Base-by-base conservation (phyloP, 2,113 vertebrate genomes). In the Jacana jacana region DNA sequence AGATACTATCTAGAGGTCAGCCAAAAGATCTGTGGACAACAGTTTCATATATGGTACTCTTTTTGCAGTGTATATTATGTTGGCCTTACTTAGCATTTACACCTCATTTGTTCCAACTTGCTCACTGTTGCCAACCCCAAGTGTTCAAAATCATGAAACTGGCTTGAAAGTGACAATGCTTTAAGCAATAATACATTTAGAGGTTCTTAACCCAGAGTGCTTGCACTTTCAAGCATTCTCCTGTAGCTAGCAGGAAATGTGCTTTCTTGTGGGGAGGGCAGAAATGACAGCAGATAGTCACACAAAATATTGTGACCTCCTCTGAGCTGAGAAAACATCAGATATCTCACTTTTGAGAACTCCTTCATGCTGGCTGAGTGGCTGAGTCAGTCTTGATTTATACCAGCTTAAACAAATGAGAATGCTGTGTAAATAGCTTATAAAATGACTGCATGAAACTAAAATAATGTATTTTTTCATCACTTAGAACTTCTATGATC, bases 1-100 rank as follows among this genome's bases (percentile, higher is more conserved):
- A 95, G 82, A 91, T 54, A 65, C 61, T 76, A 57, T 24, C 63
- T 46, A 89, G 91, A 89, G 72, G 80, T 75, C 96, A 93, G 88
- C 69, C 95, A 94, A 61, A 11, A 64, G 66, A 88, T 39, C 63
- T 35, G 22, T 72, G 90, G 93, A 76, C 52, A 76, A 58, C 57
- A 88, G n/a, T 89, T 78, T 91, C 90, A 81, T 88, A 22, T 64
- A 79, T 89, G 82, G 57, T 92, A 57, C 49, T 91, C 80, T 92
- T 81, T 4, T 3, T 75, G 48, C 69, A 57, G 30, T 68, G 48
- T 37, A 4, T 72, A 81, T 92, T 95, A 86, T 79, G 40, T 93
- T 96, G 55, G 72, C 86, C 72, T 93, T 64, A 51, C 64, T 93
- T 94, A 84, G 33, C 61, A 61, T 86, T 91, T 90, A 65, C 61